These are phyloP conservation scores for Cephalotes varians DNA, from an alignment of 2,888 invertebrate genomes.

Conservation along the genomic window DNA sequence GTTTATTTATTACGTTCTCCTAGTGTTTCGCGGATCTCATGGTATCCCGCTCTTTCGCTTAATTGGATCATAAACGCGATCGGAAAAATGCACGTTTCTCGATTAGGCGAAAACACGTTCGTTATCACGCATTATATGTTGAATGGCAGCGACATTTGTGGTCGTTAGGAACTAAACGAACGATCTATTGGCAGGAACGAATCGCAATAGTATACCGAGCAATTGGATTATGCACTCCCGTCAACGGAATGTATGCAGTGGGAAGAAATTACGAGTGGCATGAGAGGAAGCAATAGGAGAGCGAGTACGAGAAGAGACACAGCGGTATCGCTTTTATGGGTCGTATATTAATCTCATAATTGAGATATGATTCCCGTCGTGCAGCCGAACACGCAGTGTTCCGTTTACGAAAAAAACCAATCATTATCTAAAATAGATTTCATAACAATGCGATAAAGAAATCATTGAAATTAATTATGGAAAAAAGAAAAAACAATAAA, in stretches of 20 bases:
- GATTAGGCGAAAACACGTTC: slow-evolving; percentile 3
- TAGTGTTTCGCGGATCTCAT: neutral
- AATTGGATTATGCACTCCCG: slow-evolving; percentile 80
- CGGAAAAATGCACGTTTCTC: slow-evolving; percentile 14
- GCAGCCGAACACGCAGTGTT: slow-evolving; percentile 73
- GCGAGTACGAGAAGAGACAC: slow-evolving; percentile 58
- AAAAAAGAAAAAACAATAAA: neutral
- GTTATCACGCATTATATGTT: slow-evolving; percentile 25
- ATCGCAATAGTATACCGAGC: slow-evolving; percentile 47
- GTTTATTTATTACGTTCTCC: slow-evolving; percentile 1
- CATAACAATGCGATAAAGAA: slow-evolving; percentile 28
- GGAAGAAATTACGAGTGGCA: slow-evolving; percentile 47
- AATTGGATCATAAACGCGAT: slow-evolving; percentile 17
- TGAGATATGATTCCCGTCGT: slow-evolving; percentile 81
- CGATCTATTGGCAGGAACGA: slow-evolving; percentile 55
- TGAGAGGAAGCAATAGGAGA: slow-evolving; percentile 49
- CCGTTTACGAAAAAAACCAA: slow-evolving; percentile 72
- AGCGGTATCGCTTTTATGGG: slow-evolving; percentile 80
- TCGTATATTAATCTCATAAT: slow-evolving; percentile 84
- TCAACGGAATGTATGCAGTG: slow-evolving; percentile 65
- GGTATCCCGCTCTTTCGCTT: neutral
- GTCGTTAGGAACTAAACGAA: neutral
- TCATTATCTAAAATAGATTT: slow-evolving; percentile 70
- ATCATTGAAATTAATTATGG: slow-evolving; percentile 27
- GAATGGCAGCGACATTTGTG: neutral